Evolutionary conservation across 2,113 vertebrate genomes (phyloP), one percentile per base, ranked within the genome.

Genomic region (Eurypyga helias): DNA sequence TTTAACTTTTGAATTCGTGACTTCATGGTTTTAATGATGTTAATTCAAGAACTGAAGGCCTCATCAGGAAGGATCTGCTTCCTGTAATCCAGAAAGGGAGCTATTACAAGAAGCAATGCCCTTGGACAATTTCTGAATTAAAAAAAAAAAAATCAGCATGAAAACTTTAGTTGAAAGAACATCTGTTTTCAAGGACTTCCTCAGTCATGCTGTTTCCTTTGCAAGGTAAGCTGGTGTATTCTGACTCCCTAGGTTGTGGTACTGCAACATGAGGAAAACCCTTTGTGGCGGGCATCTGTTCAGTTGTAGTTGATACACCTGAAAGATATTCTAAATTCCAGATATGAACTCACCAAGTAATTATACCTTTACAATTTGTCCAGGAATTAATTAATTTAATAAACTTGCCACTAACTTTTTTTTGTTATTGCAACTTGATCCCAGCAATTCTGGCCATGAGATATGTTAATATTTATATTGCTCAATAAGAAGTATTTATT

Each of bases 181-280:
- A 95, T 96, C 85, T 96, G 96, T 97, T 95, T 79, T 97, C 97
- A 97, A 96, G 96, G 94, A 94, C 94, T 95, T 97, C 93, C 81
- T 91, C 91, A 92, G 65, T 96, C 95, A 83, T 93, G 94, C 95
- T 95, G 94, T 86, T 96, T 80, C 87, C 46, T 34, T 94, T 94
- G 72, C 87, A 91, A 82, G 62, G 81, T 82, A 94, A 95, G n/a
- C 91, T 51, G 23, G 81, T 96, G 54, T 87, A 81, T 86, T 95
- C 87, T 66, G 83, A 92, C 69, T 96, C 66, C 93, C 94, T 58
- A 84, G 83, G 94, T 64, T 88, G 91, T 85, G 83, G 45, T 57
- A 64, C 54, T 77, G 93, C 69, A 95, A 76, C 65, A 65, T 95
- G 71, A 94, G 78, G 52, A 90, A 90, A 95, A 88, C 58, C 28